Base-by-base conservation (phyloP, 1,140 invertebrate species). In the Drosophila kikkawai region DNA sequence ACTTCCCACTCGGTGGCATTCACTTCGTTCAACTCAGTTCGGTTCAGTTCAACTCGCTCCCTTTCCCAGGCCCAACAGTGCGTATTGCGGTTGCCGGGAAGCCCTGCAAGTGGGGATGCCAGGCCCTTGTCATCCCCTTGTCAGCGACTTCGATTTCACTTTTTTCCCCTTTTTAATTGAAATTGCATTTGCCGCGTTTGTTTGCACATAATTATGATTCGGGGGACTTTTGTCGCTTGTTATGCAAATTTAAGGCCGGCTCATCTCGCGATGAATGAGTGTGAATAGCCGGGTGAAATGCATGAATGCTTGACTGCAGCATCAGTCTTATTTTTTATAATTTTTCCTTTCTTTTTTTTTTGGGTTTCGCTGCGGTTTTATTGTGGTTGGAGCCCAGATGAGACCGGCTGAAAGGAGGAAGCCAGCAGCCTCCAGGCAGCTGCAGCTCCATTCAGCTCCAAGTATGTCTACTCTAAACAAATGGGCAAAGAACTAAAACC, bases 131-230 rank as follows among this genome's bases (percentile, higher is more conserved):
- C 45, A 63, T 7, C 22, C 64, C 55, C 55, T 37, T 70, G 69
- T 75, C 70, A 61, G 64, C 69, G 67, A 79, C 76, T 90, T 90
- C 85, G 85, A 90, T 90, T 90, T 90, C 85, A 90, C 85, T 90
- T 85, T 79, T 75, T 80, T 58, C 39, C n/a, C n/a, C 13, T 77
- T 74, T 74, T 74, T 90, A 90, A 90, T 90, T 90, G 85, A 82
- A 90, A 90, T 90, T 90, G 73, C 77, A 87, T 87, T 87, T 88
- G 73, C 61, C 59, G 76, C 71, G 61, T 88, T 90, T 88, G 80
- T 90, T 88, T 90, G 85, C 69, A 79, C 81, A 88, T 90, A 87
- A 87, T 87, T 83, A 80, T 68, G 69, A 73, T 58, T 71, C 79
- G 73, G 67, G 51, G 67, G 60, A 80, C 81, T 77, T 79, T 59